These are phyloP conservation scores for Sebastes cheni DNA, from an alignment of 2,797 vertebrate species.

Conservation along the genomic window DNA sequence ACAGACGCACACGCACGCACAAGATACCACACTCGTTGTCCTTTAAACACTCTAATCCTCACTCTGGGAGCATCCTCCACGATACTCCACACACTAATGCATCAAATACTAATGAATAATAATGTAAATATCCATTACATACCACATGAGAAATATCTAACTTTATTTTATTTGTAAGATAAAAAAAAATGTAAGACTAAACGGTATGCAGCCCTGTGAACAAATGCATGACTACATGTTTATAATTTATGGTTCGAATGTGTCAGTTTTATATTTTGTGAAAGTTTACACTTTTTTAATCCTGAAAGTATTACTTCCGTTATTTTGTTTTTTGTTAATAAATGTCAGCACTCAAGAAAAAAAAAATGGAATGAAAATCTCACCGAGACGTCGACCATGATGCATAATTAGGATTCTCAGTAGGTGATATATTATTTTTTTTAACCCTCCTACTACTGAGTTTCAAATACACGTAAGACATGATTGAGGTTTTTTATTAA, in stretches of 20 bases:
- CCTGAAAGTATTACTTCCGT: conserved; percentile 76
- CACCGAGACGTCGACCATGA: conserved; percentile 57
- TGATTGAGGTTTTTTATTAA: conserved; percentile 59
- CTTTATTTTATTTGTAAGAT: conserved; percentile 84
- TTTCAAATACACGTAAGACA: conserved; percentile 54
- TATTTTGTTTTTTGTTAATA: conserved; percentile 71
- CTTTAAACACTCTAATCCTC: conserved; percentile 75
- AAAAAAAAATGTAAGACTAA: conserved; percentile 77
- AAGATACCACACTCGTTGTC: conserved; percentile 66
- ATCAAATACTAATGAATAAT: conserved; percentile 79
- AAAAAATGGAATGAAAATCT: conserved; percentile 67
- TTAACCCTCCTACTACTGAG: conserved; percentile 60
- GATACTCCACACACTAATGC: conserved; percentile 74
- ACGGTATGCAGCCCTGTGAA: conserved; percentile 83
- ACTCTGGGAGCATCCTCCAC: conserved; percentile 70
- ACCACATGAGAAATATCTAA: conserved; percentile 80
- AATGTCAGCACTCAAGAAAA: conserved; percentile 70
- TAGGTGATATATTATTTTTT: conserved; percentile 63
- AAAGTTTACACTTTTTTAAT: conserved; percentile 86
- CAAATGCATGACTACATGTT: conserved; percentile 83
- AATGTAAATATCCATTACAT: conserved; percentile 81
- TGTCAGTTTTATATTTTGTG: conserved; percentile 85
- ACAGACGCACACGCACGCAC: conserved; percentile 69
- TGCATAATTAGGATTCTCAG: conserved; percentile 67
- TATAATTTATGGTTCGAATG: conserved; percentile 83